phyloP scores from a whole-genome alignment of 2,113 vertebrate genomes.

The Panthera tigris region DNA sequence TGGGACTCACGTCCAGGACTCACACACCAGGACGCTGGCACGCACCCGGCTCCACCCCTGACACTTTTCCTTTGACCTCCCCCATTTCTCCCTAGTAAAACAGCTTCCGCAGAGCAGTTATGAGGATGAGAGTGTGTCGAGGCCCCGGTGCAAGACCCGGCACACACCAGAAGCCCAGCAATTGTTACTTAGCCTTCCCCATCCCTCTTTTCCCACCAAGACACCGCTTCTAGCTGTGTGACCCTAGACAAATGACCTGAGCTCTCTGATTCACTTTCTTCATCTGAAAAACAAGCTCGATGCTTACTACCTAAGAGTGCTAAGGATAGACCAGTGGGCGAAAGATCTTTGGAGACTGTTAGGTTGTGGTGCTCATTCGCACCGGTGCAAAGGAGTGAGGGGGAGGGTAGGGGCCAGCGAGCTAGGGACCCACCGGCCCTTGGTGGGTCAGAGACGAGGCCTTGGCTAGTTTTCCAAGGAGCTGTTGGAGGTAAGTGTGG shows the following conservation, averaged over 20 bases:
- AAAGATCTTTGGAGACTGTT: background rate
- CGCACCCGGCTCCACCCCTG: rapidly evolving
- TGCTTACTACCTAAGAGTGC: background rate
- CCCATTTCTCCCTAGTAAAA: background rate
- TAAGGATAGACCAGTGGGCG: background rate
- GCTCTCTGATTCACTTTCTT: background rate
- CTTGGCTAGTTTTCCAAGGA: background rate
- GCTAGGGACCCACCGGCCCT: background rate
- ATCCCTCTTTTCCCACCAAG: background rate
- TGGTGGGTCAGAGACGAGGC: background rate
- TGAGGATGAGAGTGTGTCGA: background rate
- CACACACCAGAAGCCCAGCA: background rate
- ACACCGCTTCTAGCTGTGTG: background rate
- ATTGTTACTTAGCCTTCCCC: background rate
- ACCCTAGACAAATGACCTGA: background rate
- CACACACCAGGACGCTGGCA: background rate
- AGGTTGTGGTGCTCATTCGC: background rate
- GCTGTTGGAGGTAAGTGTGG: background rate
- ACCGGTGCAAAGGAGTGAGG: background rate
- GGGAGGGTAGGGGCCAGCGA: background rate
- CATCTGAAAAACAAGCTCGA: background rate
- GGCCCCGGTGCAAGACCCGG: background rate
- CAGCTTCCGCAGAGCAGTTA: background rate
- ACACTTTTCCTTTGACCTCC: background rate
- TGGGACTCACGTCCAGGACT: background rate